Evolutionary conservation across 2,888 invertebrate species (phyloP).

Genomic region (Digitonthophagus gazella): DNA sequence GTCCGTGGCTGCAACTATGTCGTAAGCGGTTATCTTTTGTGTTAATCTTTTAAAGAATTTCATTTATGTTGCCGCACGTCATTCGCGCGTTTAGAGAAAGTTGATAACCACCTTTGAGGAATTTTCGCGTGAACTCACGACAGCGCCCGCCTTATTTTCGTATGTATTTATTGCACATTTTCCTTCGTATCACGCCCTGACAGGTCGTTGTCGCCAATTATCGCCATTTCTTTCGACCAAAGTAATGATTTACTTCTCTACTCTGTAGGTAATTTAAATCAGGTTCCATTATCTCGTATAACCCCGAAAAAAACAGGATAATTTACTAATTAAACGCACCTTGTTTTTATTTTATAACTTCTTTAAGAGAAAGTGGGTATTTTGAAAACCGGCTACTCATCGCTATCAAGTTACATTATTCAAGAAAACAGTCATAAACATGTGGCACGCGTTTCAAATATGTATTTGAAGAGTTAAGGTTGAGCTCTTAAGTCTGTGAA

Average conservation of each 20-base stretch:
- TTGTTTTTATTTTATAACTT: neutral
- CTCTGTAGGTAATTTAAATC: neutral
- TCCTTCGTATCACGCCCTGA: neutral
- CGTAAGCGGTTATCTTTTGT: neutral
- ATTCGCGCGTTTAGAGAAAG: neutral
- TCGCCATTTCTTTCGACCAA: neutral
- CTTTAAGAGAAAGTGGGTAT: no score
- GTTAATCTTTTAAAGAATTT: neutral
- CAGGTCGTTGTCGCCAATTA: neutral
- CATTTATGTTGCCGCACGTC: neutral
- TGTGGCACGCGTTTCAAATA: neutral
- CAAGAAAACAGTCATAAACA: no score
- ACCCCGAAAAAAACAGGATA: neutral
- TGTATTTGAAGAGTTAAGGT: neutral
- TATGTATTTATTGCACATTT: neutral
- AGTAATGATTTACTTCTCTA: neutral
- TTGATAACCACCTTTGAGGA: neutral
- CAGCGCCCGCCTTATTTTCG: neutral
- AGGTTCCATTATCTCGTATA: neutral
- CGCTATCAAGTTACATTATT: no score
- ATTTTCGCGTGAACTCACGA: neutral
- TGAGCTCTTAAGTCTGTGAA: neutral
- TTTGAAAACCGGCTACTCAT: no score
- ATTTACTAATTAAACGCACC: neutral
- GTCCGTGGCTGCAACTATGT: neutral